Base-by-base conservation (phyloP, 64 coral and sea anemone genomes). In the Actinia tenebrosa region DNA sequence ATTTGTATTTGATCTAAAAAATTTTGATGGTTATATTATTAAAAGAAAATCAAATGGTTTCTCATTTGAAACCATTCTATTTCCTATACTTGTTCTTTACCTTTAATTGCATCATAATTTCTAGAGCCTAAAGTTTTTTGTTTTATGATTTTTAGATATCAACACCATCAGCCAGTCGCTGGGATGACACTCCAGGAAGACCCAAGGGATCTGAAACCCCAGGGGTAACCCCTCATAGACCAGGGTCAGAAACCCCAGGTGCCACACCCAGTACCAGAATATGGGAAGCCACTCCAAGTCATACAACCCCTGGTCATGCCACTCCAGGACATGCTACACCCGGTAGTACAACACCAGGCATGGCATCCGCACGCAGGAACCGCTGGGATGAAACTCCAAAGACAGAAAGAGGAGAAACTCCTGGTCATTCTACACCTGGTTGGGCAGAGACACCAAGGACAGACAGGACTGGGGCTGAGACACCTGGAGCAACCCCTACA, bases 321-420 rank as follows among this genome's bases (percentile, higher is more conserved):
- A 98, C 95, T 53, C 95, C 95, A 58, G 89, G 95, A 78, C 60
- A 71, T 75, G 88, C 87, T 69, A 89, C 92, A 46, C 88, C 84
- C 9, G 84, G 86, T 45, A 16, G 75, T 64, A 86, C 75, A 22
- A 89, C 87, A 60, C 91, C 91, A 86, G 87, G 87, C 44, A 90
- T 91, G 84, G 91, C 93, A 83, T 99, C 97, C 13, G 68, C 93
- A 30, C 86, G 97, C 5, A 88, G 93, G 60, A 99, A 99, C 86
- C 90, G 97, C n/a, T 99, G 97, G 97, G 97, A 99, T 93, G 97
- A 99, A 90, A 99, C 97, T 37, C 97, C 97, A 47, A 99, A 99
- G 62, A 98, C 95, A 63, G 95, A 98, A 18, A 89, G 95, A 87
- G 95, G 94, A 92, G 93, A 92, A 83, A 99, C 97, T 4, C 97